These are phyloP conservation scores for Blastomussa wellsi DNA, from an alignment of 92 coral and sea anemone species.

Conservation along the genomic window DNA sequence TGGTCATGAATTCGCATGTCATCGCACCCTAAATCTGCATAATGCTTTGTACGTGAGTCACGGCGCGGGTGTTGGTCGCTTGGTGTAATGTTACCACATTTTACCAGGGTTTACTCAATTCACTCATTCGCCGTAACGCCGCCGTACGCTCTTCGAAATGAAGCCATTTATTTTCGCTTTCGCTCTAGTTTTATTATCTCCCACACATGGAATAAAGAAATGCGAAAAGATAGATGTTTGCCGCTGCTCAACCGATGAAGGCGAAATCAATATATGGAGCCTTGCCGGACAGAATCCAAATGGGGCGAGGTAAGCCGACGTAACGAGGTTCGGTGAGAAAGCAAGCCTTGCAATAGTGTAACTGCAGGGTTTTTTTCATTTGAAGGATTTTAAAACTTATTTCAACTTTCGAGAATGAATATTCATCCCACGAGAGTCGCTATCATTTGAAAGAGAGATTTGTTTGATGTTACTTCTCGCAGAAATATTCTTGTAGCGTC, in stretches of 20 bases:
- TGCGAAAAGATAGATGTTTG: conserved; percentile 67
- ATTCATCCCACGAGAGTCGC: neutral
- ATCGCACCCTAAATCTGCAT: neutral
- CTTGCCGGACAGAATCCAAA: conserved; percentile 48
- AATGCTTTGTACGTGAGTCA: conserved; percentile 2
- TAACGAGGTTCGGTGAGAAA: neutral
- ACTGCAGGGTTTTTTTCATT: neutral
- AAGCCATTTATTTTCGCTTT: neutral
- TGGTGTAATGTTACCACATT: conserved; percentile 1
- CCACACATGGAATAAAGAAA: conserved; percentile 40
- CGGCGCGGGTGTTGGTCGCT: conserved; percentile 4
- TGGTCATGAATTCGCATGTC: neutral
- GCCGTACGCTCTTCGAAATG: neutral
- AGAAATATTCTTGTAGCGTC: neutral
- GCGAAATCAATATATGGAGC: conserved; percentile 71
- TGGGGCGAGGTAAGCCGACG: conserved; percentile 45
- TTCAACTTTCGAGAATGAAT: neutral
- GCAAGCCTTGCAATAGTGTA: neutral
- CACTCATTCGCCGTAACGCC: neutral
- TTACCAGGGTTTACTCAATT: neutral
- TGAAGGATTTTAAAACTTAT: neutral
- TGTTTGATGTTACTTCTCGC: neutral
- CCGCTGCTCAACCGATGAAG: conserved; percentile 73
- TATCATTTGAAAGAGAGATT: neutral
- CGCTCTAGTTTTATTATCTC: neutral